Percentiles rank a stretch among this genome's conserved stretches.
phyloP scores from a whole-genome alignment of 2,888 invertebrate species.

The Drosophila mimica region DNA sequence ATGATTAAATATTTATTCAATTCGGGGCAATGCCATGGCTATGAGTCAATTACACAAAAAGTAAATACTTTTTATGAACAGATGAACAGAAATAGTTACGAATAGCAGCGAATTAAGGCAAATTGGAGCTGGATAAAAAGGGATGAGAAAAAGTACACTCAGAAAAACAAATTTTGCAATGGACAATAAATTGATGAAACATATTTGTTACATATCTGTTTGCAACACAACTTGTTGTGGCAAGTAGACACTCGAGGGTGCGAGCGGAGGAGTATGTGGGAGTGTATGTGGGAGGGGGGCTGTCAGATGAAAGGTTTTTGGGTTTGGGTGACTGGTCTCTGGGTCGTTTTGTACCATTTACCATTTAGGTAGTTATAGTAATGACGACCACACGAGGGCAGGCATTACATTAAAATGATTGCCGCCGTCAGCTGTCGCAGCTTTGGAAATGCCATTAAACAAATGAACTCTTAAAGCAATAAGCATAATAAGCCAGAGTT shows the following conservation, averaged over 20 bases:
- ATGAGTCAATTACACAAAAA: slow-evolving; percentile 36
- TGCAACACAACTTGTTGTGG: slow-evolving; percentile 22
- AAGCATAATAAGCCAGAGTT: slow-evolving; percentile 63
- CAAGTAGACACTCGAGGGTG: slow-evolving; percentile 5
- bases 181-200: slow-evolving; percentile 27
- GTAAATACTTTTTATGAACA: slow-evolving; percentile 9
- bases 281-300: background rate
- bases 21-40: slow-evolving; percentile 22
- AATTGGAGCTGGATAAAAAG: slow-evolving; percentile 18
- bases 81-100: background rate
- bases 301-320: background rate
- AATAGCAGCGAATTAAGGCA: slow-evolving; percentile 25
- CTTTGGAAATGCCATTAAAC: slow-evolving; percentile 63
- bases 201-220: slow-evolving; percentile 23
- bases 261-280: background rate
- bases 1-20: slow-evolving; percentile 39
- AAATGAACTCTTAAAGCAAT: slow-evolving; percentile 73
- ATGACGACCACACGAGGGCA: slow-evolving; percentile 28
- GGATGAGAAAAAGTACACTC: background rate
- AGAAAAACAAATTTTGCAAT: background rate
- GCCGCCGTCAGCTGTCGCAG: slow-evolving; percentile 19
- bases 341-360: background rate
- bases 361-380: background rate
- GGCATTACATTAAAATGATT: slow-evolving; percentile 55
- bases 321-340: slow-evolving; percentile 2